Conservation (phyloP, 2,888 invertebrate genomes). For the Dexiosoma caninum region DNA sequence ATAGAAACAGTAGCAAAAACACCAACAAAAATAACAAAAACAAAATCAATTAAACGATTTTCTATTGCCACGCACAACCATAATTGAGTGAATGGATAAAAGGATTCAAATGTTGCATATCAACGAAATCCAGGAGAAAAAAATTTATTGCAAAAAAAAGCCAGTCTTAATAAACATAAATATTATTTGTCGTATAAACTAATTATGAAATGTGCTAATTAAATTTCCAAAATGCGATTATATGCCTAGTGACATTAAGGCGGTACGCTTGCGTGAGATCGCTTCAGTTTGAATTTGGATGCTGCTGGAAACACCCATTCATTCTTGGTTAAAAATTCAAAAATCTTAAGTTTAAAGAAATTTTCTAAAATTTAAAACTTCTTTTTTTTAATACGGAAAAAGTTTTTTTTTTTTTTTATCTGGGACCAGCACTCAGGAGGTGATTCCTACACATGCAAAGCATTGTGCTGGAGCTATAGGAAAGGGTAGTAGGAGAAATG, state of each 20-base stretch:
- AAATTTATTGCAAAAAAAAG: background rate
- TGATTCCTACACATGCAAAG: too few species aligned
- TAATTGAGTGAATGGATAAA: slow-evolving; percentile 27
- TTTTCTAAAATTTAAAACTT: too few species aligned
- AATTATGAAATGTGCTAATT: slow-evolving; percentile 55
- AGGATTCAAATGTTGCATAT: slow-evolving; percentile 1
- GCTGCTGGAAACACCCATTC: too few species aligned
- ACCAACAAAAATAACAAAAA: slow-evolving; percentile 13
- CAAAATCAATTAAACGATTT: slow-evolving; percentile 47
- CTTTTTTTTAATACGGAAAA: too few species aligned
- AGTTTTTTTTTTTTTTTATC: too few species aligned
- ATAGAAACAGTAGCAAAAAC: background rate
- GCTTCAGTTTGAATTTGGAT: too few species aligned
- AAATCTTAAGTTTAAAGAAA: too few species aligned
- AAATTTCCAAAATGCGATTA: slow-evolving; percentile 52
- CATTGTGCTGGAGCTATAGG: too few species aligned
- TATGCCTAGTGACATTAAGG: slow-evolving; percentile 1
- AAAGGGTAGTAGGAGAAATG: too few species aligned
- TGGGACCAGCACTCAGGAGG: too few species aligned
- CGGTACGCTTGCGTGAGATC: too few species aligned
- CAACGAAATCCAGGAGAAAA: slow-evolving; percentile 4
- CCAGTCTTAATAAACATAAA: slow-evolving; percentile 29
- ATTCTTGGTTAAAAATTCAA: too few species aligned
- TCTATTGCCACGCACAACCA: slow-evolving; percentile 30
- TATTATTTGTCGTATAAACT: slow-evolving; percentile 52